A percentile compares a stretch with the other conserved stretches of the same genome.
These are phyloP conservation scores for Lepus townsendii DNA, from an alignment of 2,797 vertebrate species.

Conservation along the genomic window DNA sequence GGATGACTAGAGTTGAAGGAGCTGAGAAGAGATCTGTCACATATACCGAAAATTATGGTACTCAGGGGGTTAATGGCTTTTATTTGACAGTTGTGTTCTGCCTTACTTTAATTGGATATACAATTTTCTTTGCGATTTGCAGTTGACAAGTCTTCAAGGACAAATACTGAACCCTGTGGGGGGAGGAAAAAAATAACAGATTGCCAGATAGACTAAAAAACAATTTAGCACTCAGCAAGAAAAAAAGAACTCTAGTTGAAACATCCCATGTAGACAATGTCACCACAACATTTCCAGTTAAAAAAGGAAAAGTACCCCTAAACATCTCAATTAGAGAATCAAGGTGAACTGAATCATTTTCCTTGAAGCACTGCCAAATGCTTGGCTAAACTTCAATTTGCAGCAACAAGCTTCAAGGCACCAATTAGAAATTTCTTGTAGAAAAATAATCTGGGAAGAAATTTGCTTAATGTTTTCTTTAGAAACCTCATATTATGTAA, in stretches of 20 bases:
- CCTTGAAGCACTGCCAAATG: slow-evolving; percentile 87
- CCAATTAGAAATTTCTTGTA: slow-evolving; percentile 81
- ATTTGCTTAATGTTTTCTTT: slow-evolving; percentile 57
- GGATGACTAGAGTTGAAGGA: slow-evolving; percentile 58
- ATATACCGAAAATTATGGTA: slow-evolving; percentile 62
- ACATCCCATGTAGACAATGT: slow-evolving; percentile 82
- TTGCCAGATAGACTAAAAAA: slow-evolving; percentile 80
- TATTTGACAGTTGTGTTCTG: slow-evolving; percentile 69
- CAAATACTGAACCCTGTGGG: slow-evolving; percentile 76
- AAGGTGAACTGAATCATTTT: slow-evolving; percentile 86
- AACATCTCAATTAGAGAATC: slow-evolving; percentile 84
- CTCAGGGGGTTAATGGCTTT: slow-evolving; percentile 78
- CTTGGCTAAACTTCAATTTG: slow-evolving; percentile 87
- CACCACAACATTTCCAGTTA: slow-evolving; percentile 55
- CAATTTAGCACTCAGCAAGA: slow-evolving; percentile 84
- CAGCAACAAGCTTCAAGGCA: slow-evolving; percentile 81
- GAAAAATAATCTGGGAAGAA: slow-evolving; percentile 73
- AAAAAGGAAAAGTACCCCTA: slow-evolving; percentile 67
- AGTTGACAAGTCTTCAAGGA: slow-evolving; percentile 84
- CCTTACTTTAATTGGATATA: slow-evolving; percentile 80
- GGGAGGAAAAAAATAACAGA: slow-evolving; percentile 74
- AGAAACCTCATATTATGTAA: slow-evolving; percentile 74
- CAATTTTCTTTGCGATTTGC: slow-evolving; percentile 76
- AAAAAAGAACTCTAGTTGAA: slow-evolving; percentile 82
- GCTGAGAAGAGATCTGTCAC: slow-evolving; percentile 13